Evolutionary conservation across 2,797 vertebrate genomes (phyloP).

Genomic region (Mareca penelope): DNA sequence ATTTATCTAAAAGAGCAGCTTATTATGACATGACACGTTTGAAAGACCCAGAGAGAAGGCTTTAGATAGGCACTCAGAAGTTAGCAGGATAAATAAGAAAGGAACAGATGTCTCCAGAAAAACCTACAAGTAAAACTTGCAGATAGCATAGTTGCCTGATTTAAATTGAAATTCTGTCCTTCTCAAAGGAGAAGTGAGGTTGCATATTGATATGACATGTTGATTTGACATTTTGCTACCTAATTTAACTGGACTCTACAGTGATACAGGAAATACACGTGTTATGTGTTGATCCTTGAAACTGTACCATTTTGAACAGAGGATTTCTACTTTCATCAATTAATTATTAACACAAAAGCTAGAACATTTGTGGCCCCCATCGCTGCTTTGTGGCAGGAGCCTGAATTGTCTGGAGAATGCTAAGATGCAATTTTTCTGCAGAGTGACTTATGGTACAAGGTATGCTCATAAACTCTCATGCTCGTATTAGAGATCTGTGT

Average conservation of each 20-base stretch:
- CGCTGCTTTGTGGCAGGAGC: background rate
- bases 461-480: background rate
- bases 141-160: background rate
- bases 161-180: background rate
- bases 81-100: background rate
- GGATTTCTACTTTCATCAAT: background rate
- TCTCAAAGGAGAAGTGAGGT: background rate
- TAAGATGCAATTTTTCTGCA: background rate
- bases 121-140: background rate
- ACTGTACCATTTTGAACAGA: background rate
- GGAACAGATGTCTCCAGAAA: background rate
- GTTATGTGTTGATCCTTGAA: background rate
- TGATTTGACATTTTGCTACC: background rate
- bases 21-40: constrained; percentile 13
- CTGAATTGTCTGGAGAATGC: background rate
- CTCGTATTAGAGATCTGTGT: rapidly evolving
- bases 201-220: background rate
- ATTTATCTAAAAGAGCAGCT: constrained; percentile 28
- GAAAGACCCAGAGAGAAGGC: constrained; percentile 6
- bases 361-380: background rate
- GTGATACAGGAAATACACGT: background rate
- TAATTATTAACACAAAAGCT: background rate
- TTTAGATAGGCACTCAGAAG: constrained; percentile 19
- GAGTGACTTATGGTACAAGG: background rate
- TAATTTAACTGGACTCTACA: background rate